Evolutionary conservation across 2,888 invertebrate species (phyloP), one percentile per base, ranked within the genome.

Genomic region (Tachina grossa): DNA sequence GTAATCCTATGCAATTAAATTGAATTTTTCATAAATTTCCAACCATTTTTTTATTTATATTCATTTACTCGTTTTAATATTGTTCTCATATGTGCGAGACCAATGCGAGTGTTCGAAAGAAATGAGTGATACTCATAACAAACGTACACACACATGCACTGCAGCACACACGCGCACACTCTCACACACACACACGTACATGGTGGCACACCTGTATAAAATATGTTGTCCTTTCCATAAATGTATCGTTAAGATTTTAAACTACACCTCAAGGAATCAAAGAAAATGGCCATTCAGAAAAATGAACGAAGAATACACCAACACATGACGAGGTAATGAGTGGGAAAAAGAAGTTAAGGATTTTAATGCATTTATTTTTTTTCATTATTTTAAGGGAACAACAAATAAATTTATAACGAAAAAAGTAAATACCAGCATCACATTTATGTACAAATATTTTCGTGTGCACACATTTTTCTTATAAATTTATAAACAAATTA

Each of bases 191-290:
- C 80, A 89, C 87, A 90, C 84, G 88, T 87, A 65, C 88, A 57
- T n/a, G 14, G 14, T 39, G 66, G 8, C 49, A 79, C 80, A 88
- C 78, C 83, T 86, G 82, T 86, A 63, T 77, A 84, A 86, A 88
- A 88, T 86, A 88, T 88, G 87, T 87, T 87, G 90, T 85, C 85
- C 85, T 72, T 83, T 85, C 83, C 79, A 85, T 85, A 83, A 80
- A 83, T 71, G 85, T 77, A 83, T 83, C 83, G 85, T 85, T 85
- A 85, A 79, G 85, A 80, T 83, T 85, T 85, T 83, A 83, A 91
- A 92, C 91, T 90, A 90, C 91, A 92, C 92, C 92, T 89, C 90
- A 90, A 92, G 91, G 91, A 92, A 90, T 92, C 90, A 89, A 87
- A 81, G 87, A 45, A 43, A 87, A 81, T 88, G 88, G 84, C 75